Conservation (phyloP, 2,113 vertebrate species). For the Seriola aureovittata region DNA sequence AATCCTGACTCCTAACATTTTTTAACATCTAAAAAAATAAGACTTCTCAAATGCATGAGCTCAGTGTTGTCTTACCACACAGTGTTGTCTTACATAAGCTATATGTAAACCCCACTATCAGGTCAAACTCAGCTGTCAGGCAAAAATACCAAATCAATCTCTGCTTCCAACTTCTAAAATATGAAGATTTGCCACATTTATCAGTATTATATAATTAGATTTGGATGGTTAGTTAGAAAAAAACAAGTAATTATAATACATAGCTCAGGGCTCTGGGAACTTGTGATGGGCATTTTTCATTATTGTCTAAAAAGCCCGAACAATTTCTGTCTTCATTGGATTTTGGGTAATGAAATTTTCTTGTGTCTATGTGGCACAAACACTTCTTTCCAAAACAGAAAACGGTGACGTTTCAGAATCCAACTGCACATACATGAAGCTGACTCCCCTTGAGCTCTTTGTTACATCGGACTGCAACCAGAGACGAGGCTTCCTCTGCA, state of each 20-base stretch:
- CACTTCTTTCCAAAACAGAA: conserved; percentile 30
- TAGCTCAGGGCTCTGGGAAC: neutral
- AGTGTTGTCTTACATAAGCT: no score
- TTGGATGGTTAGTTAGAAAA: neutral
- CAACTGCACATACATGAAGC: conserved; percentile 73
- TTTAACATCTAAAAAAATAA: conserved; percentile 13
- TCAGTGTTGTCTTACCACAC: neutral
- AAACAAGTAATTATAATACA: neutral
- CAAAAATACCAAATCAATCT: neutral
- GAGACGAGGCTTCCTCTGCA: conserved; percentile 77
- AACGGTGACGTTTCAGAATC: neutral
- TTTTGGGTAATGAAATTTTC: neutral
- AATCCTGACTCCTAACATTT: neutral
- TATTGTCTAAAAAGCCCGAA: neutral
- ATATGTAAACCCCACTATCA: neutral
- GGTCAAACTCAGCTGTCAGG: neutral
- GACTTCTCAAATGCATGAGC: neutral
- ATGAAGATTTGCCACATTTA: neutral
- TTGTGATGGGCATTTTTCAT: neutral
- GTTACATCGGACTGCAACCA: conserved; percentile 70
- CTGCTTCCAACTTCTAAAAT: neutral
- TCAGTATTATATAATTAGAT: neutral
- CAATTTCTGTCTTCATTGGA: neutral
- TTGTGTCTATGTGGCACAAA: neutral
- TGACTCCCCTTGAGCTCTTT: conserved; percentile 71